Conservation (phyloP, 2,888 invertebrate species). For the Pristionchus fissidentatus region DNA sequence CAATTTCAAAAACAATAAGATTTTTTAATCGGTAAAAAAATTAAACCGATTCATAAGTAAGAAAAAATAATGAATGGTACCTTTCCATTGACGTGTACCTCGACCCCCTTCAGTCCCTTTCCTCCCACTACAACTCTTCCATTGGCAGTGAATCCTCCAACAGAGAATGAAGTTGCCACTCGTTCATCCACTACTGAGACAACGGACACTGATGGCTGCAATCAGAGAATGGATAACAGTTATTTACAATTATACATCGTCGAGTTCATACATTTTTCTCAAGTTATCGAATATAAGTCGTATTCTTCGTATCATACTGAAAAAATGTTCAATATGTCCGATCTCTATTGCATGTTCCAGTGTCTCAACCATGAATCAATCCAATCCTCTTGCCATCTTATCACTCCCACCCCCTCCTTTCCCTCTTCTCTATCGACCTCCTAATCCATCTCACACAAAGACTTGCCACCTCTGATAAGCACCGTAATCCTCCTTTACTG, state of each 20-base stretch:
- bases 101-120: constrained; percentile 51
- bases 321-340: too few species aligned
- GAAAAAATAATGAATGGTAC: too few species aligned
- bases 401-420: not conserved
- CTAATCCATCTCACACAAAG: constrained; percentile 38
- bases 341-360: not conserved
- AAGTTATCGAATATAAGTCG: too few species aligned
- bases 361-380: not conserved
- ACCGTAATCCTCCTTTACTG: constrained; percentile 36
- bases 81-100: constrained; percentile 59
- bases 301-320: too few species aligned
- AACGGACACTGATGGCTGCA: constrained; percentile 4
- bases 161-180: constrained; percentile 54
- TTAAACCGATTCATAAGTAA: too few species aligned
- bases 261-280: too few species aligned
- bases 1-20: too few species aligned
- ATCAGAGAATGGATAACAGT: not conserved
- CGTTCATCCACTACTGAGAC: not conserved
- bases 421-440: not conserved
- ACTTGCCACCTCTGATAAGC: constrained; percentile 11
- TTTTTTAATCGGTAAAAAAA: too few species aligned
- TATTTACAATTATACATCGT: not conserved
- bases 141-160: constrained; percentile 55
- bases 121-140: constrained; percentile 53
- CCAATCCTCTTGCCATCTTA: not conserved